Evolutionary conservation across 2,888 invertebrate genomes (phyloP).

Genomic region (Cosmia pyralina): DNA sequence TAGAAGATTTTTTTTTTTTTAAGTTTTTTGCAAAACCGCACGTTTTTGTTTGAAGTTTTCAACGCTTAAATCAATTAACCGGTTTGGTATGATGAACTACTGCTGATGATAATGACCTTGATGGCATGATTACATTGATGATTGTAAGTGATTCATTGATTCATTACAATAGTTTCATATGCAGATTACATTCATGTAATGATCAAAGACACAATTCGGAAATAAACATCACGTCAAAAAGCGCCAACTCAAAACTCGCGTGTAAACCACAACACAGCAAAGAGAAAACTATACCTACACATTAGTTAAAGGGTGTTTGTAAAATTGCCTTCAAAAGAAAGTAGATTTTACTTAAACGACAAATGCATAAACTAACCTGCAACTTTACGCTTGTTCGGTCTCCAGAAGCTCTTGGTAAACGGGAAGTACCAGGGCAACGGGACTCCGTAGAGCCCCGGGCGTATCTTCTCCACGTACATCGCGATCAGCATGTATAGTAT

Average conservation of each 20-base stretch:
- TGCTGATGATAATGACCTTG: constrained; percentile 32
- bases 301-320: background rate
- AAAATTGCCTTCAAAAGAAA: background rate
- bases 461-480: constrained; percentile 96
- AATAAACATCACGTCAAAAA: background rate
- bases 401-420: constrained; percentile 91
- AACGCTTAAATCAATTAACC: background rate
- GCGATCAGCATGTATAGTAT: constrained; percentile 94
- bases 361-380: constrained; percentile 74
- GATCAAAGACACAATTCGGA: background rate
- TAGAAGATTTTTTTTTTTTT: background rate
- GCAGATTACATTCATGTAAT: background rate
- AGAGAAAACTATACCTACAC: background rate
- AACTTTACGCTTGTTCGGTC: constrained; percentile 76
- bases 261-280: background rate
- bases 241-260: background rate
- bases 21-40: background rate
- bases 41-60: background rate
- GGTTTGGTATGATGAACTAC: constrained; percentile 20
- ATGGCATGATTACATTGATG: constrained; percentile 2
- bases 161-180: constrained; percentile 22
- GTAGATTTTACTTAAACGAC: background rate
- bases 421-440: constrained; percentile 96
- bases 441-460: constrained; percentile 96
- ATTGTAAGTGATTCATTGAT: constrained; percentile 13